Percentiles rank a stretch among this genome's conserved stretches.
Evolutionary conservation across 2,113 vertebrate species (phyloP).

Genomic region (Catharus minimus): DNA sequence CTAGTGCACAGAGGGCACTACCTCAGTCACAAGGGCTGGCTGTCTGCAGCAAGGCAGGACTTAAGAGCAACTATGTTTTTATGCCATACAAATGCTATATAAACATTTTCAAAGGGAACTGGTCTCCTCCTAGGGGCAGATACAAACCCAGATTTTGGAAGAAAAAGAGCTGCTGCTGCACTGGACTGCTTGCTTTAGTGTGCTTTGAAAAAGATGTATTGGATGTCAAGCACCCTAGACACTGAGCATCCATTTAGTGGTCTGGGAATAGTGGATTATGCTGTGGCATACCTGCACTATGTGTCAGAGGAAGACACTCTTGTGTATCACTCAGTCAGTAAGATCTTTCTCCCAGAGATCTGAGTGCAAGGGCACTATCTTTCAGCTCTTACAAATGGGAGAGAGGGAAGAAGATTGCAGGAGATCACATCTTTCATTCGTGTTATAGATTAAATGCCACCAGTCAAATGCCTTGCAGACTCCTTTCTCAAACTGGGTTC

Average conservation of each 20-base stretch:
- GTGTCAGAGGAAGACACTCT: neutral
- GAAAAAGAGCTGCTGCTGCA: neutral
- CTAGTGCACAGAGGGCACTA: neutral
- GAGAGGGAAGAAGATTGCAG: neutral
- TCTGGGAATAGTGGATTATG: neutral
- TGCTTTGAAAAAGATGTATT: conserved; percentile 33
- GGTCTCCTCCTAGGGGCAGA: neutral
- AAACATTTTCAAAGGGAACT: neutral
- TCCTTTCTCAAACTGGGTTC: neutral
- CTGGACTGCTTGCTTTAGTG: neutral
- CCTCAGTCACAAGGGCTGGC: neutral
- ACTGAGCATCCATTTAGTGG: neutral
- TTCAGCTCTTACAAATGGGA: neutral
- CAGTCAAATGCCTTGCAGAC: neutral
- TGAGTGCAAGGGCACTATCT: neutral
- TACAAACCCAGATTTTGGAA: neutral
- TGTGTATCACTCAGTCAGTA: neutral
- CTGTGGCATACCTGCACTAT: neutral
- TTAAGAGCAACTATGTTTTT: neutral
- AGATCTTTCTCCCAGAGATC: neutral
- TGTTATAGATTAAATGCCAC: neutral
- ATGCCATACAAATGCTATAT: neutral
- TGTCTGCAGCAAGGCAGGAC: neutral
- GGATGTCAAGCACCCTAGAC: neutral
- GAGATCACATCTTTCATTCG: neutral